These are phyloP conservation scores for Cactoblastis cactorum DNA, from an alignment of 2,888 invertebrate species.

Conservation along the genomic window DNA sequence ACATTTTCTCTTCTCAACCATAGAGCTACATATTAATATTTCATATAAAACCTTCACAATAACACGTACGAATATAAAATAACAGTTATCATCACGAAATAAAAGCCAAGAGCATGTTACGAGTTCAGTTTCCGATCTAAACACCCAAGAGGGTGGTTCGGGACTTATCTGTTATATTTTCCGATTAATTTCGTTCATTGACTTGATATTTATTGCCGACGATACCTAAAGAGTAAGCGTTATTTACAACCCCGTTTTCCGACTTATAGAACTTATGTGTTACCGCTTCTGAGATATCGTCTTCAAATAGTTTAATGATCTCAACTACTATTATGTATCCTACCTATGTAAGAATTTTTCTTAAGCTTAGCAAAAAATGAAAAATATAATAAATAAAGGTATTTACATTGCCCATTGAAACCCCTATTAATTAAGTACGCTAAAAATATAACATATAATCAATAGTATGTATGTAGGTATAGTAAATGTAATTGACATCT, in stretches of 20 bases:
- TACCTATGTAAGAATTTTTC: no score
- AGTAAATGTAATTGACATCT: no score
- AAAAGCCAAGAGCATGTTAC: neutral
- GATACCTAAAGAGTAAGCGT: neutral
- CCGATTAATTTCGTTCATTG: neutral
- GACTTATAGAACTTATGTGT: neutral
- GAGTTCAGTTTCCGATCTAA: neutral
- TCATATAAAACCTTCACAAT: neutral
- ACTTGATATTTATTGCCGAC: neutral
- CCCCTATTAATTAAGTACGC: no score
- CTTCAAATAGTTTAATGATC: no score
- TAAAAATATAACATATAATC: no score
- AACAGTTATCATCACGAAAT: neutral
- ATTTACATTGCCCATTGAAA: no score
- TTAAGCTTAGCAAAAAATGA: no score
- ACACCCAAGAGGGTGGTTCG: neutral
- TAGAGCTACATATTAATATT: neutral
- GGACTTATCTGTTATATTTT: conserved; percentile 1
- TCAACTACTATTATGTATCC: no score
- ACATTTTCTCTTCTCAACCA: neutral
- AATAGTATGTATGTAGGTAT: no score
- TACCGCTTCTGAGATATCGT: neutral
- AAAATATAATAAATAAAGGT: no score
- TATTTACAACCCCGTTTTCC: neutral
- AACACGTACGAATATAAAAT: neutral